Evolutionary conservation across 2,113 vertebrate species (phyloP).

Genomic region (Propithecus coquereli): DNA sequence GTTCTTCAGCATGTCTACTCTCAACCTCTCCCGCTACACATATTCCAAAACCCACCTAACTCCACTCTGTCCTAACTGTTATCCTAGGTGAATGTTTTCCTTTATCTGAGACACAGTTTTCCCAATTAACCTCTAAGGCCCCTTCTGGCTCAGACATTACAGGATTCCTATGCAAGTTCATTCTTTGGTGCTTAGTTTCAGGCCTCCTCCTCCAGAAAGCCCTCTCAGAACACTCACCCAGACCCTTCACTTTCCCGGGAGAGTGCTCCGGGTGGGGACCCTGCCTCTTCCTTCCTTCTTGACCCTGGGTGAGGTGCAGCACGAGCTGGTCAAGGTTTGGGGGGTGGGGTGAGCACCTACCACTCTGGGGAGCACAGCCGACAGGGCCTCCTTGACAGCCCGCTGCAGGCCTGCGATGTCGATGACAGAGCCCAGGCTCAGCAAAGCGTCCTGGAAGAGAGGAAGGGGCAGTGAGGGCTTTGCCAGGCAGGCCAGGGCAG

Average conservation of each 20-base stretch:
- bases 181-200: not conserved
- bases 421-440: slow-evolving; percentile 87
- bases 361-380: slow-evolving; percentile 86
- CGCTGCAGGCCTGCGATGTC: slow-evolving; percentile 81
- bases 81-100: not conserved
- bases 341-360: slow-evolving; percentile 74
- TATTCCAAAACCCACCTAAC: not conserved
- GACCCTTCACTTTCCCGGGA: not conserved
- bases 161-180: not conserved
- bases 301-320: not conserved
- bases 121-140: not conserved
- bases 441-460: slow-evolving; percentile 88
- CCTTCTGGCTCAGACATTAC: not conserved
- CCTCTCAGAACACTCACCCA: not conserved
- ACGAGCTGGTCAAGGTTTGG: not conserved
- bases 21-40: not conserved
- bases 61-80: not conserved
- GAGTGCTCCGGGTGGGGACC: not conserved
- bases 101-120: not conserved
- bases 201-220: not conserved
- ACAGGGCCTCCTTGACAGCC: slow-evolving; percentile 85
- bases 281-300: not conserved
- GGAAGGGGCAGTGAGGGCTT: not conserved
- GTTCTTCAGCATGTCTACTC: not conserved
- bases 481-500: not conserved